Percentiles rank a stretch among this genome's conserved stretches.
Evolutionary conservation across 2,888 invertebrate genomes (phyloP).

Genomic region (Glyphotaelius pellucidus): DNA sequence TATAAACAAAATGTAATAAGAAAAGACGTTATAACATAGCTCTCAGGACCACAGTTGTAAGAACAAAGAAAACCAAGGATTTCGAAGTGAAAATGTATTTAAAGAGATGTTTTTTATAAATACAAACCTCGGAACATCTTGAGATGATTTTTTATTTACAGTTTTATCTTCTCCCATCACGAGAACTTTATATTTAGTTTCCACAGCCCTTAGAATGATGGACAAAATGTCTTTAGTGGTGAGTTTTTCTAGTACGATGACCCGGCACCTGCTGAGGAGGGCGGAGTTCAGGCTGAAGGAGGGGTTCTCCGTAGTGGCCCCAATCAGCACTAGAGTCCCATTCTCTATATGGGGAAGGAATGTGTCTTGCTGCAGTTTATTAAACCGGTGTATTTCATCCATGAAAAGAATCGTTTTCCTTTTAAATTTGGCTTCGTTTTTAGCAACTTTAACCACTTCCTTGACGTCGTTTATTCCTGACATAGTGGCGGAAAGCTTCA

Average conservation of each 20-base stretch:
- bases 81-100: neutral
- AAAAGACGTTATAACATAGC: neutral
- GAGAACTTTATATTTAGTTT: conserved; percentile 69
- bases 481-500: conserved; percentile 86
- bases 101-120: neutral
- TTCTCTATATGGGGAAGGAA: conserved; percentile 89
- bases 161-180: conserved; percentile 61
- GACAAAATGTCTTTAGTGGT: conserved; percentile 77
- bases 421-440: conserved; percentile 84
- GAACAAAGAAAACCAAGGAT: neutral
- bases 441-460: conserved; percentile 83
- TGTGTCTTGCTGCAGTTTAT: conserved; percentile 89
- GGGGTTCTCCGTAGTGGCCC: conserved; percentile 94
- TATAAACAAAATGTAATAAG: neutral
- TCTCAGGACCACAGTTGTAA: neutral
- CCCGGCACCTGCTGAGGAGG: conserved; percentile 86
- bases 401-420: conserved; percentile 87
- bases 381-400: conserved; percentile 93
- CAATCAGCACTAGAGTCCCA: conserved; percentile 86
- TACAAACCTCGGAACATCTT: conserved; percentile 23
- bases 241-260: conserved; percentile 86
- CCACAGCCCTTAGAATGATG: conserved; percentile 81
- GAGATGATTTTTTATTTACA: conserved; percentile 14
- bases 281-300: conserved; percentile 90
- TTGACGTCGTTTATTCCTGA: conserved; percentile 88